These are phyloP conservation scores for Plebejus anna DNA, from an alignment of 2,888 invertebrate genomes.

Conservation along the genomic window DNA sequence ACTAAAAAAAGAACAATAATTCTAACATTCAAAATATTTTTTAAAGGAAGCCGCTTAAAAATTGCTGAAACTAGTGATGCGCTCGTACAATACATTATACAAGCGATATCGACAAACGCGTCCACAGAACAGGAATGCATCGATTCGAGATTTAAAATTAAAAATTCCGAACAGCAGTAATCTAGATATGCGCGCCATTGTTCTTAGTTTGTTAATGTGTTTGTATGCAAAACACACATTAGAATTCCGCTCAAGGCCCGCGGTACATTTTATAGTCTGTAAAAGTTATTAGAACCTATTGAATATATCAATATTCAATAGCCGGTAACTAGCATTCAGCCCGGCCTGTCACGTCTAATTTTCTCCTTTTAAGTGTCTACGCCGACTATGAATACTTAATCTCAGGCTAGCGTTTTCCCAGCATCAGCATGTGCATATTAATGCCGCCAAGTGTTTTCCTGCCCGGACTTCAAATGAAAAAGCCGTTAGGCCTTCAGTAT, in stretches of 20 bases:
- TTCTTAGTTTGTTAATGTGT: conserved; percentile 55
- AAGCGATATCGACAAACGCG: conserved; percentile 27
- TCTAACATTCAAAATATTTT: too few relatives aligned
- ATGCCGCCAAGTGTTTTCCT: conserved; percentile 21
- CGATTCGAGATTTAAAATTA: conserved; percentile 37
- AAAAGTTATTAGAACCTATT: conserved; percentile 27
- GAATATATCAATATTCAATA: conserved; percentile 62
- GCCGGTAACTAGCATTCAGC: conserved; percentile 29
- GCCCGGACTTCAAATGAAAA: conserved; percentile 12
- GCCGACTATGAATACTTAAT: conserved; percentile 33
- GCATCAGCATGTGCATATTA: conserved; percentile 24
- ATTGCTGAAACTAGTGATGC: conserved; percentile 2
- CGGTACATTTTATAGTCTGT: conserved; percentile 31
- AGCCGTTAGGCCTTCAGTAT: neutral
- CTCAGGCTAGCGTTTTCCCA: conserved; percentile 19
- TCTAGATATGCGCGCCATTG: conserved; percentile 57
- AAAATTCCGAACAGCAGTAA: conserved; percentile 48
- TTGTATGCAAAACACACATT: conserved; percentile 71
- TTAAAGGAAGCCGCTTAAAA: neutral
- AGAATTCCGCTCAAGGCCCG: conserved; percentile 53
- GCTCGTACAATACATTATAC: neutral
- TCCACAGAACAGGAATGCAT: conserved; percentile 19
- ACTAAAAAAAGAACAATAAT: too few relatives aligned
- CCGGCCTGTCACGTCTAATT: conserved; percentile 37
- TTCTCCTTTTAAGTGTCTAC: conserved; percentile 37